Base-by-base conservation (phyloP, 2,797 vertebrate species). In the Odontamblyopus lacepedii region DNA sequence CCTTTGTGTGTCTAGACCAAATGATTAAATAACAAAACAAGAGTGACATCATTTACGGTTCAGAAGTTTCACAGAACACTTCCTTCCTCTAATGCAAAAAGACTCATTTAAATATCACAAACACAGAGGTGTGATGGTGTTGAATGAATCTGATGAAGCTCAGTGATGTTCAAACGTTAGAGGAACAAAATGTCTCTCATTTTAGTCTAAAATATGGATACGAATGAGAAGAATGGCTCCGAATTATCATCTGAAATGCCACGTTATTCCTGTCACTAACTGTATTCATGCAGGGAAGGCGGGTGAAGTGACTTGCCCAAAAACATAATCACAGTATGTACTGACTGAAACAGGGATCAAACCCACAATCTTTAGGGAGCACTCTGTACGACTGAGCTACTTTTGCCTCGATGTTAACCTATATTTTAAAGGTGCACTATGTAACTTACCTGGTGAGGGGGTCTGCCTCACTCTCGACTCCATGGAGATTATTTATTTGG, bases 31-130 rank as follows among this genome's bases (percentile, higher is more conserved):
- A 35, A 69, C n/a, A 27, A 26, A 64, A 64, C 5, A 15, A 16
- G 6, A 48, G 44, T 3, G 5, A n/a, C 2, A 5, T 63, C 35
- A 26, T 30, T 71, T 23, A 70, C 53, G 50, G 63, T 13, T 60
- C 71, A 66, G 66, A 19, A 60, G 71, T 56, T 51, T 57, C 62
- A 60, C 69, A 86, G 74, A 83, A 75, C 59, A 69, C 67, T 57
- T 77, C 6, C 35, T 72, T 73, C 64, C n/a, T 6, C 69, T 59
- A 65, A 32, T 11, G 55, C 23, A 23, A n/a, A n/a, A 60, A 66
- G 41, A 60, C 66, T 2, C 64, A 76, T 72, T 76, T n/a, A 66
- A 65, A 50, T 7, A 67, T 5, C 59, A 72, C 55, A 48, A 72
- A 74, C 41, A 69, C 8, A 18, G n/a, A 68, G 44, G 69, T 26